A percentile compares a stretch with the other conserved stretches of the same genome.
Conservation (phyloP, 2,888 invertebrate genomes). For the Brachyptera risi region DNA sequence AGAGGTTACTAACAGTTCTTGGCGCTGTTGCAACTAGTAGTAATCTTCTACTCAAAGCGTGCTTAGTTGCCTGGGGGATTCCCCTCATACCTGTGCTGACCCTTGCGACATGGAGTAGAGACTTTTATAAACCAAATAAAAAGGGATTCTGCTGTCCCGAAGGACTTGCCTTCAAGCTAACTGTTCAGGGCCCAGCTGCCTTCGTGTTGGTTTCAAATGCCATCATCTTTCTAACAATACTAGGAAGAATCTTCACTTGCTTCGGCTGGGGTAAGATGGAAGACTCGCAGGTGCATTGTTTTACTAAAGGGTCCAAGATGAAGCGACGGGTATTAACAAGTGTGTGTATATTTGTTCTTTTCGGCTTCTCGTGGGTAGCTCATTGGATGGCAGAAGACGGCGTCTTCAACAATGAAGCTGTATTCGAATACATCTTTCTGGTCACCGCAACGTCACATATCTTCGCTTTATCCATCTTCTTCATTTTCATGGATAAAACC, state of each 20-base stretch:
- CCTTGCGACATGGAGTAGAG: neutral
- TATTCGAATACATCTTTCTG: neutral
- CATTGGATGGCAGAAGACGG: neutral
- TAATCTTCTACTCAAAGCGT: neutral
- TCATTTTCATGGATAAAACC: neutral
- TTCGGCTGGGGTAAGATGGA: neutral
- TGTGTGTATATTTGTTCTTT: neutral
- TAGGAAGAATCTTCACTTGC: neutral
- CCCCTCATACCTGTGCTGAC: neutral
- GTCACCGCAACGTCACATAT: neutral
- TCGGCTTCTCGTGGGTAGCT: neutral
- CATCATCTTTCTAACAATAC: neutral
- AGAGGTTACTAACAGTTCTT: neutral
- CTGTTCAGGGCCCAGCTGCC: neutral
- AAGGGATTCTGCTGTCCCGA: neutral
- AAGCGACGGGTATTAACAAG: neutral
- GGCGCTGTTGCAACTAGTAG: neutral
- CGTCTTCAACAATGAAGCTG: neutral
- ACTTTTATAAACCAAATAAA: neutral
- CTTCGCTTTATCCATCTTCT: neutral
- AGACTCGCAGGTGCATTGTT: neutral
- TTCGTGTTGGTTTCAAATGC: neutral
- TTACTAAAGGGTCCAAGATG: neutral
- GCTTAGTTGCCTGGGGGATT: neutral
- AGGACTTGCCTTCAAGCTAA: neutral